Percentiles rank a stretch among this genome's conserved stretches.
Evolutionary conservation across 2,797 vertebrate genomes (phyloP).

Genomic region (Rhinophrynus dorsalis): DNA sequence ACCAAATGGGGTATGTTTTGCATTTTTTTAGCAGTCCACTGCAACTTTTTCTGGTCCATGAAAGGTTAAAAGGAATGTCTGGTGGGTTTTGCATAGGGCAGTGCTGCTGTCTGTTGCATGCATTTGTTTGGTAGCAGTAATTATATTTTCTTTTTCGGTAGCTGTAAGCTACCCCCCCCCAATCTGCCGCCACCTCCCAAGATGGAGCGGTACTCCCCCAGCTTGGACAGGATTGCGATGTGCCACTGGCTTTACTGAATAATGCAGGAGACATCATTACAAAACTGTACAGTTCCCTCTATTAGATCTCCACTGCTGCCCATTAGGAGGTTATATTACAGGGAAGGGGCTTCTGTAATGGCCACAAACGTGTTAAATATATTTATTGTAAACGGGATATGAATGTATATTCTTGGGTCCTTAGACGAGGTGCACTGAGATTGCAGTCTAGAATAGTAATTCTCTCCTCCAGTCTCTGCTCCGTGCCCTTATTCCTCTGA

Average conservation of each 20-base stretch:
- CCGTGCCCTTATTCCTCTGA: constrained; percentile 36
- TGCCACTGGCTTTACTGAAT: constrained; percentile 45
- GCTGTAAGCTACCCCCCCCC: not conserved
- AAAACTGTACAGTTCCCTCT: constrained; percentile 43
- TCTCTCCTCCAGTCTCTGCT: constrained; percentile 27
- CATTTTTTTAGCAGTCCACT: no score
- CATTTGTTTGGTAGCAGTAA: no score
- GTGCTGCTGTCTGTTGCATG: not conserved
- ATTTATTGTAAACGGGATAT: constrained; percentile 49
- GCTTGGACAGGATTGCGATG: constrained; percentile 32
- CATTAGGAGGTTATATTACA: constrained; percentile 49
- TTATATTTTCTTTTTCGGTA: no score
- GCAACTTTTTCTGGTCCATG: no score
- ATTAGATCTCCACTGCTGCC: constrained; percentile 49
- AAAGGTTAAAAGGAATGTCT: no score
- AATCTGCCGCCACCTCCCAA: constrained; percentile 9
- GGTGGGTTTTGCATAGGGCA: no score
- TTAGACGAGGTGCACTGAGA: constrained; percentile 23
- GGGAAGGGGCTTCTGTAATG: constrained; percentile 50
- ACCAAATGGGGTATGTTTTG: no score
- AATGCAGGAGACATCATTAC: constrained; percentile 47
- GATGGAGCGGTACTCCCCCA: constrained; percentile 16
- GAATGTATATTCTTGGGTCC: constrained; percentile 40
- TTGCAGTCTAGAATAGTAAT: constrained; percentile 44
- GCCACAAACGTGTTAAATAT: constrained; percentile 49